These are phyloP conservation scores for Callionymus lyra DNA, from an alignment of 2,113 vertebrate genomes.

Conservation along the genomic window DNA sequence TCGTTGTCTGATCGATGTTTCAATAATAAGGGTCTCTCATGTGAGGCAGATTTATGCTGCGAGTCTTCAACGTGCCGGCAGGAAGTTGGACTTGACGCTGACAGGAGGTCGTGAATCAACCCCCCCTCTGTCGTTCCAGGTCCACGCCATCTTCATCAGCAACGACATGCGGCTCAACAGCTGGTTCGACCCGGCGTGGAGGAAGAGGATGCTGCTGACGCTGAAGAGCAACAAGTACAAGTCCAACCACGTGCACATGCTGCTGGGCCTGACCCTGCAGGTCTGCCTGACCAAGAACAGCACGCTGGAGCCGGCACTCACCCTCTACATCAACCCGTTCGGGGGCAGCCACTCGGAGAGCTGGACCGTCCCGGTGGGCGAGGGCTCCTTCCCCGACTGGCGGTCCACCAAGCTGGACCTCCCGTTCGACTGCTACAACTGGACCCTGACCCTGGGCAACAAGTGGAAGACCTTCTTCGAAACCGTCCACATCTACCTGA, in stretches of 20 bases:
- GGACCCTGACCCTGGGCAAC: slow-evolving; percentile 91
- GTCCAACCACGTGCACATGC: slow-evolving; percentile 93
- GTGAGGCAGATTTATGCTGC: too few species aligned
- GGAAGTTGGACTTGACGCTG: too few species aligned
- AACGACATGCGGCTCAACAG: slow-evolving; percentile 97
- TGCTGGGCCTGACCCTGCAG: slow-evolving; percentile 88
- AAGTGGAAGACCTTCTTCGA: slow-evolving; percentile 98
- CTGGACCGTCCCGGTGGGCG: slow-evolving; percentile 89
- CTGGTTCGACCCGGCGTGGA: slow-evolving; percentile 97
- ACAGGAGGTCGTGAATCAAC: too few species aligned
- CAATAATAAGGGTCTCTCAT: too few species aligned
- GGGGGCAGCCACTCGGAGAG: slow-evolving; percentile 97
- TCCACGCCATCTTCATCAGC: slow-evolving; percentile 96
- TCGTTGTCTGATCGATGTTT: too few species aligned
- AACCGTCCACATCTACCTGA: slow-evolving; percentile 91
- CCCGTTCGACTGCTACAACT: slow-evolving; percentile 92
- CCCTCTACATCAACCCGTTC: slow-evolving; percentile 92
- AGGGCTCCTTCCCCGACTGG: slow-evolving; percentile 90
- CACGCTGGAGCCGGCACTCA: slow-evolving; percentile 88
- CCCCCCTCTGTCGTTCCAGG: slow-evolving; percentile 31
- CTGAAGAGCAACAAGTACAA: slow-evolving; percentile 98
- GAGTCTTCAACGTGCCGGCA: too few species aligned
- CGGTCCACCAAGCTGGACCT: slow-evolving; percentile 86
- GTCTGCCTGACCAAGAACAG: slow-evolving; percentile 97
- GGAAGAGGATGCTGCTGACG: slow-evolving; percentile 91